A percentile compares a stretch with the other conserved stretches of the same genome.
Evolutionary conservation across 2,797 vertebrate genomes (phyloP).

Genomic region (Argya squamiceps): DNA sequence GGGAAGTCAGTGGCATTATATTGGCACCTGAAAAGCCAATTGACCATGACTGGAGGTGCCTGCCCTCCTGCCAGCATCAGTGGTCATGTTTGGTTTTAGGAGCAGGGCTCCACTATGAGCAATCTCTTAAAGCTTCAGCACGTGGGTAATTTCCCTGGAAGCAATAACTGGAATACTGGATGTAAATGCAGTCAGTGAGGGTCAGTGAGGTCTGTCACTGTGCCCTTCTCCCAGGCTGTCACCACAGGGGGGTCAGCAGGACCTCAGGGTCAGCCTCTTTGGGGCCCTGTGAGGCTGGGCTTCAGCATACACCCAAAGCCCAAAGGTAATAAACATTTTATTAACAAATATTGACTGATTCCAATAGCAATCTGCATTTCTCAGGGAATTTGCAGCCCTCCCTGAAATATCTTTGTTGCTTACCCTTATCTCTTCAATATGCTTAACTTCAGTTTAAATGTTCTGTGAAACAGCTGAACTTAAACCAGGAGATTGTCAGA

Average conservation of each 20-base stretch:
- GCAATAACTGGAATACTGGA: not conserved
- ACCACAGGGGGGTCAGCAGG: not conserved
- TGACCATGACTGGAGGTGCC: not conserved
- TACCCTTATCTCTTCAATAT: not conserved
- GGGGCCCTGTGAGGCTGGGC: not conserved
- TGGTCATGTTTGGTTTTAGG: not conserved
- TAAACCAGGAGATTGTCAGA: slow-evolving; percentile 37
- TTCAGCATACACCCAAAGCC: not conserved
- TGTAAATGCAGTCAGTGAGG: not conserved
- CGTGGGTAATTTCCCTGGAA: not conserved
- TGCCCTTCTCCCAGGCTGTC: not conserved
- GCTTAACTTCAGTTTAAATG: slow-evolving; percentile 38
- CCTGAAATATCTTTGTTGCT: not conserved
- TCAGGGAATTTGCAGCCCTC: not conserved
- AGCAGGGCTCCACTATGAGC: not conserved
- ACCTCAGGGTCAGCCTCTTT: not conserved
- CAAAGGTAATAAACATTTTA: not conserved
- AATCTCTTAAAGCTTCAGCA: not conserved
- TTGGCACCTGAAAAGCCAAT: not conserved
- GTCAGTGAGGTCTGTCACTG: not conserved
- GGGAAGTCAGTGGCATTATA: not conserved
- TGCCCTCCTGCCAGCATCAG: not conserved
- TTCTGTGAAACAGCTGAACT: slow-evolving; percentile 54
- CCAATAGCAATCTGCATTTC: not conserved
- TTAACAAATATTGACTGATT: not conserved